These are phyloP conservation scores for Napeogenes sylphis DNA, from an alignment of 2,888 invertebrate genomes.

Conservation along the genomic window DNA sequence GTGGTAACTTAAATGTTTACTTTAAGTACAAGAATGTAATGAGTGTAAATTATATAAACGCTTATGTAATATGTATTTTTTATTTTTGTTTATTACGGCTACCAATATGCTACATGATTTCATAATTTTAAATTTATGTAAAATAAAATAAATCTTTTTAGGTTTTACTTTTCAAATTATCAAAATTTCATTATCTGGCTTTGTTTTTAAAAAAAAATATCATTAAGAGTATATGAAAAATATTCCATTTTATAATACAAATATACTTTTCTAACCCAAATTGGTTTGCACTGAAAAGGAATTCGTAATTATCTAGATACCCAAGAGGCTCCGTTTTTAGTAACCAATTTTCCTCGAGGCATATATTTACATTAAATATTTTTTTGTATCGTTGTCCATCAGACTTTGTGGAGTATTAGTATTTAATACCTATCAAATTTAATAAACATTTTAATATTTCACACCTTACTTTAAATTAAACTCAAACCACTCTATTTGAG, in stretches of 20 bases:
- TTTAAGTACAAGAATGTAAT: no score
- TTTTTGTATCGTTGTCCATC: slow-evolving; percentile 2
- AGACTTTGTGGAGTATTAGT: not conserved
- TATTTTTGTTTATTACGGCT: no score
- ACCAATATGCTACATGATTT: no score
- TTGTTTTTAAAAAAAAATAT: not conserved
- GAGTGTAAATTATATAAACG: no score
- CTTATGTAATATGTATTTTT: no score
- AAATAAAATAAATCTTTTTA: no score
- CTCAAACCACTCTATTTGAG: no score
- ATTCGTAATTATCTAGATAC: slow-evolving; percentile 6
- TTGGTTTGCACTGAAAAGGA: slow-evolving; percentile 4
- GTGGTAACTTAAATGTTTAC: no score
- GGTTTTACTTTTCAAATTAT: no score
- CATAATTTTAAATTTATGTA: no score
- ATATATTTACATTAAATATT: slow-evolving; percentile 2
- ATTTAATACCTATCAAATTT: not conserved
- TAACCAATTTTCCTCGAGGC: slow-evolving; percentile 2
- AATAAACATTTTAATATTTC: not conserved
- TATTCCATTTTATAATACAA: slow-evolving; percentile 1
- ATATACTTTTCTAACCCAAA: not conserved
- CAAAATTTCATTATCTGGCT: no score
- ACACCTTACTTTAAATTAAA: not conserved
- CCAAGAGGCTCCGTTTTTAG: slow-evolving; percentile 4
- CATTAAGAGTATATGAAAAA: not conserved